phyloP scores from a whole-genome alignment of 2,797 vertebrate species.

The Hippopotamyrus pictus region DNA sequence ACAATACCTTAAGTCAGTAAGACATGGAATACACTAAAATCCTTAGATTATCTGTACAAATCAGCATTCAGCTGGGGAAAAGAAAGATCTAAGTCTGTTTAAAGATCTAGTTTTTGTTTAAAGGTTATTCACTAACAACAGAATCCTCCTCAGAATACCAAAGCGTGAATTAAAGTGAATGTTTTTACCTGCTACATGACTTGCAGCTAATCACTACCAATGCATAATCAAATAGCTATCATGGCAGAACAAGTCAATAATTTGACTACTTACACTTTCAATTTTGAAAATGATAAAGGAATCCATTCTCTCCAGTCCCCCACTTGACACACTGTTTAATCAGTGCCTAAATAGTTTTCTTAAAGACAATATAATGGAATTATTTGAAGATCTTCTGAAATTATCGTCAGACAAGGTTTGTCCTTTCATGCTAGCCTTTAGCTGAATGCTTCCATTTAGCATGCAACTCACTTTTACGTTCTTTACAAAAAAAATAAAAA shows the following conservation, averaged over 20 bases:
- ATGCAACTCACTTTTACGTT: neutral
- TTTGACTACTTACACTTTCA: neutral
- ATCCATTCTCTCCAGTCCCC: neutral
- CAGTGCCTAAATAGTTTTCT: neutral
- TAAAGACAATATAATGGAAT: neutral
- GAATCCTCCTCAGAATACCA: neutral
- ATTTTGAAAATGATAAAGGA: neutral
- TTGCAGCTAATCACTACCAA: neutral
- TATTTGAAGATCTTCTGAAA: neutral
- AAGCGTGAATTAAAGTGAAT: neutral
- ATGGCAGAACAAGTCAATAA: neutral
- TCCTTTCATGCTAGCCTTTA: neutral
- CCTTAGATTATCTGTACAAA: neutral
- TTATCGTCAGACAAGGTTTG: neutral
- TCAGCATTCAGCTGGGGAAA: neutral
- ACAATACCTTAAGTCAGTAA: neutral
- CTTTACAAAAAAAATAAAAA: neutral
- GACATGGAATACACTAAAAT: neutral
- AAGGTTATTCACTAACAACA: neutral
- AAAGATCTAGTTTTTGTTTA: neutral
- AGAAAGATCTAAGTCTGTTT: neutral
- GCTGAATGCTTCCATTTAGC: neutral
- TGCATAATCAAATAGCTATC: neutral
- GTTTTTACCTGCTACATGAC: neutral
- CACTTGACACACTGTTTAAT: neutral